Base-by-base conservation (phyloP, 2,113 vertebrate genomes). In the Xyliphius kryptos region DNA sequence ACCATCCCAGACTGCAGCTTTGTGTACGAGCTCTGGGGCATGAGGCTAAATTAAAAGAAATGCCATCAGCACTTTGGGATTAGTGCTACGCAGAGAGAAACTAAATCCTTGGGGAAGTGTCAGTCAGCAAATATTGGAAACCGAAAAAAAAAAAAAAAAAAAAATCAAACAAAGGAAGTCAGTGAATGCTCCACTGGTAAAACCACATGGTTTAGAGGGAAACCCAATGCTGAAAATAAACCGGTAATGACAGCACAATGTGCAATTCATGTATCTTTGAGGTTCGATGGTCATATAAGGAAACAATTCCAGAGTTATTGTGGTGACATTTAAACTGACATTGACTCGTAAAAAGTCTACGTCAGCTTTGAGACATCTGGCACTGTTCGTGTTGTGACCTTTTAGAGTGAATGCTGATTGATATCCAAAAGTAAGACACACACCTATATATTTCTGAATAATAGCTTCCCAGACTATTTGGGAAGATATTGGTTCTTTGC, bases 21-120 rank as follows among this genome's bases (percentile, higher is more conserved):
- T 50, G n/a, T 38, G 50, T 16, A 15, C 15, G 14, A 50, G 51
- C 9, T 19, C 48, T 47, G 36, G 57, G 48, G 15, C 13, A 59
- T 67, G 63, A 66, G 48, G 41, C 5, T 44, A 12, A 51, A 48
- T 38, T 52, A 63, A 15, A 70, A 68, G 20, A 53, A 65, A 53
- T 61, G 15, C 41, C 16, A 26, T 65, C 64, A 74, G 64, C 56
- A 61, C 64, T 61, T 51, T 41, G 53, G 38, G 67, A 55, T 63
- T 64, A 41, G 44, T 60, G 60, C 54, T 40, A 60, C 40, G 55
- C 21, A 56, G 60, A 21, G 32, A 50, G 21, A 63, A 53, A 46
- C 36, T 47, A 55, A 56, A 53, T 47, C 60, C 68, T 22, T 53
- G 22, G 55, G 51, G 46, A 66, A 12, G 9, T 61, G 44, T 56